These are phyloP conservation scores for Lanistes nyassanus DNA, from an alignment of 1,140 invertebrate species.

Conservation along the genomic window DNA sequence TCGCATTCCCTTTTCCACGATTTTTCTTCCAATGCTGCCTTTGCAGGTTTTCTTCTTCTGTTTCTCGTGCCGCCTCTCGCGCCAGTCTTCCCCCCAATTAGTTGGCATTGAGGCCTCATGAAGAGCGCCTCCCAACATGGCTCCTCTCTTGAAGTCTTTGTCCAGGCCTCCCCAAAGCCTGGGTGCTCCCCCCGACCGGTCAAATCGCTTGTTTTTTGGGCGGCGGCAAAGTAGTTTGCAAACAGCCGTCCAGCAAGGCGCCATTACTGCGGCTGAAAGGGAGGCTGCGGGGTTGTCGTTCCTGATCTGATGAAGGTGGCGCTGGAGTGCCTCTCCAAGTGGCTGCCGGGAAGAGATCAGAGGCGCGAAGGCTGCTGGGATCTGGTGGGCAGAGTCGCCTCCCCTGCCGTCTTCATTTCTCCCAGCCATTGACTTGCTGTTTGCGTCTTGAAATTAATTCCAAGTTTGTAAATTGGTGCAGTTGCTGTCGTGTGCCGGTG, in stretches of 20 bases:
- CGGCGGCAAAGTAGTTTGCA: conserved; percentile 27
- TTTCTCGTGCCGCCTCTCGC: neutral
- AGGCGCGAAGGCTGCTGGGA: conserved; percentile 9
- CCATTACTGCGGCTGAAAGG: conserved; percentile 24
- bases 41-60: neutral
- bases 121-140: conserved; percentile 12
- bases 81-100: conserved; percentile 14
- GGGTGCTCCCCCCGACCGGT: conserved; percentile 1
- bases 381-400: neutral
- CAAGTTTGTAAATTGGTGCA: conserved; percentile 21
- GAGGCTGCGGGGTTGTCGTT: conserved; percentile 17
- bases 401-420: conserved; percentile 11
- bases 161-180: neutral
- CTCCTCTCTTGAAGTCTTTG: conserved; percentile 17
- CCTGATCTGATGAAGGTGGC: conserved; percentile 29
- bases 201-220: conserved; percentile 24
- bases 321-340: conserved; percentile 11
- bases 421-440: conserved; percentile 15
- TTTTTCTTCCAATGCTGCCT: neutral
- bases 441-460: conserved; percentile 27
- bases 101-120: conserved; percentile 23
- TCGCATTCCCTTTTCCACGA: neutral
- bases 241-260: conserved; percentile 20
- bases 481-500: too few species aligned
- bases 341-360: conserved; percentile 24